These are phyloP conservation scores for Sinosuthora webbiana DNA, from an alignment of 2,113 vertebrate genomes.

Conservation along the genomic window DNA sequence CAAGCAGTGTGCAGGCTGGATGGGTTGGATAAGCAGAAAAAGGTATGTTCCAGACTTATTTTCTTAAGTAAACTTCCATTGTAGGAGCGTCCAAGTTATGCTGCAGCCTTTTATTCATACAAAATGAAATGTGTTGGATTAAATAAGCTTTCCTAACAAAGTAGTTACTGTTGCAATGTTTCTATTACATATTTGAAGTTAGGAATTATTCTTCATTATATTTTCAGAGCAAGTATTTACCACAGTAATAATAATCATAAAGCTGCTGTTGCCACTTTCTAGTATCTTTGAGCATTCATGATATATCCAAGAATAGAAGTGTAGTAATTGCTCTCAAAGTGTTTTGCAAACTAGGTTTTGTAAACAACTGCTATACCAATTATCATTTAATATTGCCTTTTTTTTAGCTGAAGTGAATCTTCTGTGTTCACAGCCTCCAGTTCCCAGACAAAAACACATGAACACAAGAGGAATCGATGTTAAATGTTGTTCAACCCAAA, in stretches of 20 bases:
- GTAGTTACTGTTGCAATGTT: background rate
- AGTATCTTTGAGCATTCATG: background rate
- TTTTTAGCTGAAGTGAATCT: background rate
- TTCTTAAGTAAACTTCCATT: background rate
- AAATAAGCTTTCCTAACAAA: background rate
- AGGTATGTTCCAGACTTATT: conserved; percentile 58
- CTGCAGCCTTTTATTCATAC: background rate
- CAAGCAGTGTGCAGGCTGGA: conserved; percentile 82
- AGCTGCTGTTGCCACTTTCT: background rate
- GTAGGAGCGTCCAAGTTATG: background rate
- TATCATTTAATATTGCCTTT: background rate
- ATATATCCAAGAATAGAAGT: background rate
- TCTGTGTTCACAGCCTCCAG: background rate
- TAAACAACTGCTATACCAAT: background rate
- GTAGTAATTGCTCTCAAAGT: background rate
- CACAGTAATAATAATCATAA: background rate
- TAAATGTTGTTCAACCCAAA: background rate
- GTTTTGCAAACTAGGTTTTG: background rate
- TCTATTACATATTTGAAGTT: background rate
- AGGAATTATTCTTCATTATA: background rate
- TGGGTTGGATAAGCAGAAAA: conserved; percentile 66
- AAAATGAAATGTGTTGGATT: background rate
- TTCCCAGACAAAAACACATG: background rate
- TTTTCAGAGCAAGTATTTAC: background rate
- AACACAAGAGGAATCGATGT: background rate